Evolutionary conservation across 2,113 vertebrate species (phyloP), one percentile per base, ranked within the genome.

Genomic region (Typhlomys cinereus): DNA sequence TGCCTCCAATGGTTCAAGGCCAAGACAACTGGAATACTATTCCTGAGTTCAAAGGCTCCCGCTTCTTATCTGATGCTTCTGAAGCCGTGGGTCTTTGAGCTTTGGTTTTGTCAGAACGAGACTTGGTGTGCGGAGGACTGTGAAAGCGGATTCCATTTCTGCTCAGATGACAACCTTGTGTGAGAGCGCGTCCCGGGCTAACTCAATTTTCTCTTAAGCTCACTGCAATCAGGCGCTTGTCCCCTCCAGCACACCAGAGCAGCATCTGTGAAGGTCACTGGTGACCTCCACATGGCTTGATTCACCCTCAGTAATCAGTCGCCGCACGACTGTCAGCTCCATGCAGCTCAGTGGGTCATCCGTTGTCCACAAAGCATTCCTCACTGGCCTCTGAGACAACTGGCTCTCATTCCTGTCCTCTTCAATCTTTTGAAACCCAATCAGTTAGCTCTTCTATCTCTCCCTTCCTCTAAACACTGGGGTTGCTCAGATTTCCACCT

Each of bases 31-130:
- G 69, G 91, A 91, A 94, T 85, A 78, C 83, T 66, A 73, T 92
- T 54, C 67, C 85, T 50, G 61, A 74, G 93, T 96, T 95, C 94
- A 96, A 94, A 94, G 89, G n/a, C 59, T 96, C 85, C 29, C 23
- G 41, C 91, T 69, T 94, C 73, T 80, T 78, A 82, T 94, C 85
- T 94, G 75, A 29, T 64, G 67, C 62, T 27, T 78, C 76, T 91
- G 64, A 89, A 76, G 84, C 44, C 46, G 50, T 31, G 14, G 52
- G 70, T 46, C 80, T 95, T 88, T 59, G 71, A 95, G 84, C 31
- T 74, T 41, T 89, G 84, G 57, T 89, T 94, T 64, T 89, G 13
- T 83, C 78, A 78, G 57, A 84, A 92, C 66, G 67, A 64, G 62
- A 67, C 27, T 89, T 50, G 1, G 73, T 36, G 66, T 78, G 92